Conservation (phyloP, 2,797 vertebrate genomes). For the Lophotriccus pileatus region DNA sequence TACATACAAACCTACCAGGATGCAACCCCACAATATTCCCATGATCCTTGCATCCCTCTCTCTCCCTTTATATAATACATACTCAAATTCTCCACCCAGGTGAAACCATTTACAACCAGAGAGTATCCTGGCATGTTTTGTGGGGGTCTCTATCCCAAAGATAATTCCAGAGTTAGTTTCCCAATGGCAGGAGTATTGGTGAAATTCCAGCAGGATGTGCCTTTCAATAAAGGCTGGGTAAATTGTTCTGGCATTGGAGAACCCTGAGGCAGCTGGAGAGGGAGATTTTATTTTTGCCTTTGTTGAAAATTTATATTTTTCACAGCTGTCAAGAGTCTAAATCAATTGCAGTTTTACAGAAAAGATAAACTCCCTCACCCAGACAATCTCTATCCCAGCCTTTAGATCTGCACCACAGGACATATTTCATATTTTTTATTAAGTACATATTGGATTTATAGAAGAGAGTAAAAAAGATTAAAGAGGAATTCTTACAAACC, state of each 20-base stretch:
- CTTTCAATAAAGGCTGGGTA: slow-evolving; percentile 27
- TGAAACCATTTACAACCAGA: background rate
- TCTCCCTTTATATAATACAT: background rate
- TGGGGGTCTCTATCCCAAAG: background rate
- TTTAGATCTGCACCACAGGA: slow-evolving; percentile 64
- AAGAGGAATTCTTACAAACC: slow-evolving; percentile 59
- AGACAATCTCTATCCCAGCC: slow-evolving; percentile 59
- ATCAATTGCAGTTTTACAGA: slow-evolving; percentile 63
- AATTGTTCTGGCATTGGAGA: slow-evolving; percentile 28
- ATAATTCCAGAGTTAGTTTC: background rate
- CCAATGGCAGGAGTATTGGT: background rate
- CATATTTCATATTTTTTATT: slow-evolving; percentile 71
- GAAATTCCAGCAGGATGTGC: slow-evolving; percentile 5
- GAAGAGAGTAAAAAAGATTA: slow-evolving; percentile 61
- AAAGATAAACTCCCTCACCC: slow-evolving; percentile 59
- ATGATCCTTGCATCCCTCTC: background rate
- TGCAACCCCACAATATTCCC: background rate
- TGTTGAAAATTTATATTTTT: slow-evolving; percentile 67
- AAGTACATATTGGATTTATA: slow-evolving; percentile 70
- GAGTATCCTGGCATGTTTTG: background rate
- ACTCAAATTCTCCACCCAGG: background rate
- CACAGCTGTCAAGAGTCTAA: slow-evolving; percentile 65
- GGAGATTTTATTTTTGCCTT: slow-evolving; percentile 48
- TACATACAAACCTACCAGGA: background rate
- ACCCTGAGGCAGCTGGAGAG: slow-evolving; percentile 9